Conservation (phyloP, 2,797 vertebrate species). For the Darevskia nairensis region DNA sequence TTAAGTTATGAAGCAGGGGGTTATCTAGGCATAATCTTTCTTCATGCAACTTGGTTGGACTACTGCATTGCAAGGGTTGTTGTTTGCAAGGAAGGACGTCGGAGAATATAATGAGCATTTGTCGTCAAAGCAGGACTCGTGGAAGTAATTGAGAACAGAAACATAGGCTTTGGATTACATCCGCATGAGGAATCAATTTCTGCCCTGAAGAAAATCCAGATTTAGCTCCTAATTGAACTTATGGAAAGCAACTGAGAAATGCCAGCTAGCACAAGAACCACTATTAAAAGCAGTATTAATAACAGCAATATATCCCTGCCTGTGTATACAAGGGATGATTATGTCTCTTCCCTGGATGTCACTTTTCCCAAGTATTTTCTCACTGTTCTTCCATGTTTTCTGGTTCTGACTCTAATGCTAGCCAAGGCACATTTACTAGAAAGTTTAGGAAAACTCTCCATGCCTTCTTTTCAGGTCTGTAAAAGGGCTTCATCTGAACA, state of each 20-base stretch:
- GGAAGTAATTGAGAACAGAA: constrained; percentile 1
- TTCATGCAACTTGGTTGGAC: background rate
- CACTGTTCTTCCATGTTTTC: background rate
- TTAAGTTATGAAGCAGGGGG: background rate
- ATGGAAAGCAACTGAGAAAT: constrained; percentile 2
- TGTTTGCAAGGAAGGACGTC: background rate
- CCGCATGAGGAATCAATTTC: background rate
- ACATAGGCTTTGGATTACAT: background rate
- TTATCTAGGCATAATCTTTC: background rate
- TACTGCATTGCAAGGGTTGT: background rate
- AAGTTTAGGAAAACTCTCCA: background rate
- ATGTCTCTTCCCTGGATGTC: background rate
- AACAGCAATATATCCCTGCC: background rate
- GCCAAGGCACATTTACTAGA: background rate
- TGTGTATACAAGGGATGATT: background rate
- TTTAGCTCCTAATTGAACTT: background rate
- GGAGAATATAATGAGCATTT: background rate
- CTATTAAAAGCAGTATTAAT: background rate
- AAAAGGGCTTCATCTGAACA: constrained; percentile 88
- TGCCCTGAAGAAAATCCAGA: background rate
- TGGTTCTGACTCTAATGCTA: background rate
- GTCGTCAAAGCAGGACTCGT: background rate
- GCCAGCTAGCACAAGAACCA: background rate
- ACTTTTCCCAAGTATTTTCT: background rate
- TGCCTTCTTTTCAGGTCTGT: constrained; percentile 77